phyloP scores from a whole-genome alignment of 2,797 vertebrate genomes.

The Dendrocincla tyrannina region DNA sequence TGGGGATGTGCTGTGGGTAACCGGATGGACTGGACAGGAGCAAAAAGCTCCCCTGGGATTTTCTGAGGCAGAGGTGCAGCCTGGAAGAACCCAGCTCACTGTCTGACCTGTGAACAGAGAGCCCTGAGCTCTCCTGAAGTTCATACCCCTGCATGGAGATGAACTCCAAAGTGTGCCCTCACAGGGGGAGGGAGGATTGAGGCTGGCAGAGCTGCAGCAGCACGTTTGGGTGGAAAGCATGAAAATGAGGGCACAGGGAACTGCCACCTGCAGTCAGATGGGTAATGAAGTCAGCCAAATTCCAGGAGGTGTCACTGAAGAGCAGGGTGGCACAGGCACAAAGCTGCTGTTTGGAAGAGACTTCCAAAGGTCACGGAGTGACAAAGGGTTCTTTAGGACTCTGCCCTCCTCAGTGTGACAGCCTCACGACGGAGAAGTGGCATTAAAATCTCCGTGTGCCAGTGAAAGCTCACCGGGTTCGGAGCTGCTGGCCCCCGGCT shows the following conservation, averaged over 20 bases:
- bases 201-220: background rate
- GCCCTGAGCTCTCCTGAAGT: background rate
- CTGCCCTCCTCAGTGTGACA: background rate
- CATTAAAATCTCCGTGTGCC: background rate
- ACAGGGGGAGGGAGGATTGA: background rate
- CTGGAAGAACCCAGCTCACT: background rate
- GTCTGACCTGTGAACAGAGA: background rate
- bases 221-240: background rate
- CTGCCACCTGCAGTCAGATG: background rate
- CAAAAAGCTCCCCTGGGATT: background rate
- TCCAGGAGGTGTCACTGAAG: background rate
- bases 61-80: background rate
- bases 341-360: background rate
- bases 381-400: background rate
- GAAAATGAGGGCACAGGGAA: background rate
- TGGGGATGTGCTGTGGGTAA: accelerated
- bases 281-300: background rate
- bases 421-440: background rate
- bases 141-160: background rate
- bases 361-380: background rate
- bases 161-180: background rate
- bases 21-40: background rate
- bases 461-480: background rate
- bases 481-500: background rate
- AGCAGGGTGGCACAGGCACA: background rate